Conservation (phyloP, 1,140 invertebrate genomes). For the Drosophila biarmipes region DNA sequence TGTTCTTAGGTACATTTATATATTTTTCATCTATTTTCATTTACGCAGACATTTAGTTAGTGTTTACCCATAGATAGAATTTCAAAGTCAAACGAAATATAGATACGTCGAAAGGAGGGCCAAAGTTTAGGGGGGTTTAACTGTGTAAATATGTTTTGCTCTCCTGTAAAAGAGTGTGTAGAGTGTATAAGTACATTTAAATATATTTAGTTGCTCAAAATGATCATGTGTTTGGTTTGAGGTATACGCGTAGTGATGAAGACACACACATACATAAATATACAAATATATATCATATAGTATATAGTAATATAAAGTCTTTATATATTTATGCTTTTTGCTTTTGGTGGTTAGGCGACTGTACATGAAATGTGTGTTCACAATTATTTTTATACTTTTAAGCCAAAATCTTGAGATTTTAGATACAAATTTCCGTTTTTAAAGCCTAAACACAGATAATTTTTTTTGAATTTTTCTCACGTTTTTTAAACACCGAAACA, state of each 20-base stretch:
- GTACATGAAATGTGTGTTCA: conserved; percentile 49
- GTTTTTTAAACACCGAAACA: conserved; percentile 65
- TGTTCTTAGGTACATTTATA: conserved; percentile 81
- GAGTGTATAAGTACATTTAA: conserved; percentile 80
- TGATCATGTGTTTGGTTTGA: conserved; percentile 81
- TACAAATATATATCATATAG: conserved; percentile 62
- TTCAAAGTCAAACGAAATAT: conserved; percentile 56
- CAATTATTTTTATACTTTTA: conserved; percentile 31
- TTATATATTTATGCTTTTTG: conserved; percentile 35
- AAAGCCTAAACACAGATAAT: conserved; percentile 61
- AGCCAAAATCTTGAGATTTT: conserved; percentile 31
- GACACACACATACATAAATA: conserved; percentile 84
- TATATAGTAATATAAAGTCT: conserved; percentile 55
- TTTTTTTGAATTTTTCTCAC: conserved; percentile 26
- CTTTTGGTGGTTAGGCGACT: conserved; percentile 41
- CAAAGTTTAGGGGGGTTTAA: conserved; percentile 31
- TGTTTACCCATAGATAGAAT: conserved; percentile 62
- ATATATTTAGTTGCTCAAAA: conserved; percentile 77
- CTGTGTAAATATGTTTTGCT: conserved; percentile 67
- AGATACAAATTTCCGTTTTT: conserved; percentile 32
- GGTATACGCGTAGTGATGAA: conserved; percentile 84
- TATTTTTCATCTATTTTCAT: conserved; percentile 59
- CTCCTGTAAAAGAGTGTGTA: conserved; percentile 62
- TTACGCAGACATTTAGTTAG: conserved; percentile 75
- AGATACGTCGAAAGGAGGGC: conserved; percentile 51